Conservation (phyloP, 1,140 invertebrate genomes). For the Conus ventricosus region DNA sequence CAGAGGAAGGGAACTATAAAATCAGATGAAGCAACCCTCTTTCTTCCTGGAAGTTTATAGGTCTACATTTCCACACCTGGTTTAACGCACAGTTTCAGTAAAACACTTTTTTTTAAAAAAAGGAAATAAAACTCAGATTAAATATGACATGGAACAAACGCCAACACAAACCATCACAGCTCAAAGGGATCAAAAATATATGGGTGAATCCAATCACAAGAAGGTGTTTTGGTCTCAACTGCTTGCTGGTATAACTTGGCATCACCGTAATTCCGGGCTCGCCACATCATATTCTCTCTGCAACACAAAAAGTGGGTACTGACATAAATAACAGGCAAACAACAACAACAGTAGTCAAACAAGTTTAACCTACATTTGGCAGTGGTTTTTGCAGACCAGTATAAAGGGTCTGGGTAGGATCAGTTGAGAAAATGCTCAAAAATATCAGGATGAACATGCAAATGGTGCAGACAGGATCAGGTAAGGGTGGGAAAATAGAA, state of each 20-base stretch:
- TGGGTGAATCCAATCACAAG: conserved; percentile 89
- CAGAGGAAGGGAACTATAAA: neutral
- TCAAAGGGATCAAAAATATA: conserved; percentile 68
- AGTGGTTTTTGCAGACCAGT: no score
- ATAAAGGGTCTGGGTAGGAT: no score
- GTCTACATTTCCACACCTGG: neutral
- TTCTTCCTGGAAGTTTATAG: neutral
- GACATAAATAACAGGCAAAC: neutral
- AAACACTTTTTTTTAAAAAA: neutral
- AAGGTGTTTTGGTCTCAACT: conserved; percentile 89
- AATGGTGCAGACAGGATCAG: no score
- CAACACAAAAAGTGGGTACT: conserved; percentile 56
- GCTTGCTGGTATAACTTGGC: conserved; percentile 85
- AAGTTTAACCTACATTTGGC: no score
- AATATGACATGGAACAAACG: neutral
- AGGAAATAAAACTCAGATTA: no score
- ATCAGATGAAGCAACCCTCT: neutral
- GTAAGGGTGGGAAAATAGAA: no score
- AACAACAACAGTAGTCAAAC: no score
- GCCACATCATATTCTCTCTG: conserved; percentile 92
- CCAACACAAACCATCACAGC: neutral
- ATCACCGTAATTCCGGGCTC: conserved; percentile 89
- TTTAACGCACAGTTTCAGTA: neutral
- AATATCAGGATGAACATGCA: no score
- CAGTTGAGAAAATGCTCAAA: no score